Evolutionary conservation across 64 coral and sea anemone genomes (phyloP).

Genomic region (Pocillopora damicornis): DNA sequence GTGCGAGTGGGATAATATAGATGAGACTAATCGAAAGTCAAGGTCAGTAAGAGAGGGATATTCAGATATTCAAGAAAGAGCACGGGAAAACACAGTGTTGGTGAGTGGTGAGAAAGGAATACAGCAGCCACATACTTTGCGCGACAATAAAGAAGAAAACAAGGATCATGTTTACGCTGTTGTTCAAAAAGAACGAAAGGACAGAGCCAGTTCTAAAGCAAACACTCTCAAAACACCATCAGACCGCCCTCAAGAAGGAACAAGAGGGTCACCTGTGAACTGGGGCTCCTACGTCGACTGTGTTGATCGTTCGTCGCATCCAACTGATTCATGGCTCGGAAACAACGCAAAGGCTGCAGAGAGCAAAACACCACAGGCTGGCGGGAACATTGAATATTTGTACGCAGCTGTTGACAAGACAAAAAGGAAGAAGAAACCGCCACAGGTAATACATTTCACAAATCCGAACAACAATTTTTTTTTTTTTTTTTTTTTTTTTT

Average conservation of each 20-base stretch:
- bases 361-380: not conserved
- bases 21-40: not conserved
- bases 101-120: not conserved
- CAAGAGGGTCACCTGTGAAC: no score
- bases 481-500: no score
- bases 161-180: constrained; percentile 1
- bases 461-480: no score
- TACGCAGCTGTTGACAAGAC: constrained; percentile 16
- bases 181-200: not conserved
- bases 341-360: not conserved
- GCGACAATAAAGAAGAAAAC: not conserved
- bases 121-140: no score
- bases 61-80: not conserved
- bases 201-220: not conserved
- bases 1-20: not conserved
- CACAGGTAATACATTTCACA: not conserved
- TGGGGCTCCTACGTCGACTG: not conserved
- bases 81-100: not conserved
- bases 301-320: not conserved
- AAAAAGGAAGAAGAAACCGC: not conserved
- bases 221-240: not conserved
- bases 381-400: not conserved
- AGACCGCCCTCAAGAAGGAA: no score
- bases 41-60: not conserved
- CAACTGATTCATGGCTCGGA: not conserved